Conservation (phyloP, 2,113 vertebrate genomes). For the Benitochromis conjunctus region DNA sequence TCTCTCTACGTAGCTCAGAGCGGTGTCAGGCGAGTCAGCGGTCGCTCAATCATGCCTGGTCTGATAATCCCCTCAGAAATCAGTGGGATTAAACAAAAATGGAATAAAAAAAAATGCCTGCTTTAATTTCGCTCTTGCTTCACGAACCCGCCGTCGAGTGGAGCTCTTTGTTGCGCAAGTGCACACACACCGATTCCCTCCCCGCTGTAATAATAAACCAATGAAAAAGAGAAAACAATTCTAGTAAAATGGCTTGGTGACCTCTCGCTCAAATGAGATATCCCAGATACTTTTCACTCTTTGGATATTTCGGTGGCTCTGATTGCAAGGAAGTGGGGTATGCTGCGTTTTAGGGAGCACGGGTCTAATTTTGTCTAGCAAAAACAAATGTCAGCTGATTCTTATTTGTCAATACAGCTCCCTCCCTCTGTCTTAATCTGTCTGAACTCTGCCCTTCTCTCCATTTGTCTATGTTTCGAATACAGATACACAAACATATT, state of each 20-base stretch:
- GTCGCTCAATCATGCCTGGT: constrained; percentile 67
- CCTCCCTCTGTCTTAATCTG: constrained; percentile 25
- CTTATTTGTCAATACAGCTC: constrained; percentile 17
- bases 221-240: background rate
- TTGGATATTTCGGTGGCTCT: background rate
- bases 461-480: background rate
- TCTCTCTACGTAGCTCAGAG: background rate
- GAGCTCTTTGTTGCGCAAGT: constrained; percentile 66
- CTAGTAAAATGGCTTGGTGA: background rate
- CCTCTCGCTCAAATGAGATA: background rate
- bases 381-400: constrained; percentile 5
- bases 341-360: background rate
- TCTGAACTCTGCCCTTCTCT: constrained; percentile 20
- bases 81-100: constrained; percentile 72
- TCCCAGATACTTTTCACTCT: background rate
- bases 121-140: constrained; percentile 66
- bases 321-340: background rate
- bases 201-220: background rate
- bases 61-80: constrained; percentile 75
- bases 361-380: background rate
- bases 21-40: constrained; percentile 31
- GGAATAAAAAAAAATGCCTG: constrained; percentile 64
- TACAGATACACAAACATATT: background rate
- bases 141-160: constrained; percentile 22
- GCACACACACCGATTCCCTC: background rate